Base-by-base conservation (phyloP, 2,797 vertebrate species). In the Pipistrellus nathusii region DNA sequence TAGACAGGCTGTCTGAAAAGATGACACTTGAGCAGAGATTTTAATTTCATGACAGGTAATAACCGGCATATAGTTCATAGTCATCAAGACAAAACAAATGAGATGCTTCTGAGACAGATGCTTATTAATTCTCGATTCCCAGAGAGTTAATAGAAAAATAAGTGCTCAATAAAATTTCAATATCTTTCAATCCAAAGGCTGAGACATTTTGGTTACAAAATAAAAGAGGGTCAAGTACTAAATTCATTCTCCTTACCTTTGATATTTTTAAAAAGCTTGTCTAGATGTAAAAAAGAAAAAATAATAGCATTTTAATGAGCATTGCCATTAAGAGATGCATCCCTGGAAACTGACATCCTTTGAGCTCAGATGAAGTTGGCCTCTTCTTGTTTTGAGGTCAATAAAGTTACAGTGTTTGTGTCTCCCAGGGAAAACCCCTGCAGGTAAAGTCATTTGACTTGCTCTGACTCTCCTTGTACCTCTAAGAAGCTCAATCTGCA, bases 361-460 rank as follows among this genome's bases (percentile, higher is more conserved):
- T 85, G 87, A 91, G 73, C 62, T 64, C 32, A 93, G 91, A 27
- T 87, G 55, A 90, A 72, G 83, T 87, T 75, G 85, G 55, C 68
- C 72, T 96, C 95, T 96, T 94, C 69, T 62, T 90, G 88, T 94
- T 93, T 90, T 71, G 91, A 95, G 86, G 84, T 94, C 95, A 94
- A 72, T 95, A 32, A 71, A 89, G 84, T 88, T 72, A 64, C 2
- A 14, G n/a, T 75, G 66, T 88, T 85, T 86, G 59, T 55, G 7
- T 93, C 93, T 93, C 93, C 68, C 68, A 88, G 77, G 84, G 91
- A 95, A 92, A 90, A 73, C 82, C 64, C 76, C 44, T 75, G 48
- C 48, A 35, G 73, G 80, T 89, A 77, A 91, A 84, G 94, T 90
- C 57, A 5, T 92, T 92, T 91, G 86, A 93, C 86, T 96, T 13